These are phyloP conservation scores for Abramis brama DNA, from an alignment of 2,113 vertebrate species.

Conservation along the genomic window DNA sequence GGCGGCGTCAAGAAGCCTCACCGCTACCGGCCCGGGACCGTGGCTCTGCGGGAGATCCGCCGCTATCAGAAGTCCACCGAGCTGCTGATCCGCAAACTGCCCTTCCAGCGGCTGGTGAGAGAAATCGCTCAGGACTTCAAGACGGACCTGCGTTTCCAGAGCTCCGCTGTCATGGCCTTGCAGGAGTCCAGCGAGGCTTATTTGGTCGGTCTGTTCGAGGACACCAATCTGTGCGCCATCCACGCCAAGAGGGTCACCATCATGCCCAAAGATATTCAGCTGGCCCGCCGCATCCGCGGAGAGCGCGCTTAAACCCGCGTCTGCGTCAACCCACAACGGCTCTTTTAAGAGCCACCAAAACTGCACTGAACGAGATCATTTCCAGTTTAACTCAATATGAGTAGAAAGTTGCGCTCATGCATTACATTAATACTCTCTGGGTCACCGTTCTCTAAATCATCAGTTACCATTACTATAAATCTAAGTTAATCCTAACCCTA, in stretches of 20 bases:
- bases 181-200: conserved; percentile 44
- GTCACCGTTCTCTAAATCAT: too few species aligned
- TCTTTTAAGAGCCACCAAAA: conserved; percentile 46
- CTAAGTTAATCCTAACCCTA: fast-evolving
- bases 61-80: conserved; percentile 52
- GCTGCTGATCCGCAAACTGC: conserved; percentile 48
- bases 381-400: too few species aligned
- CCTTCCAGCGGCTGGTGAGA: conserved; percentile 49
- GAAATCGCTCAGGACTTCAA: conserved; percentile 52
- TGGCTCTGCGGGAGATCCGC: conserved; percentile 37
- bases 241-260: conserved; percentile 77
- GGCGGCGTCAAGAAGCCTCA: too few species aligned
- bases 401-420: too few species aligned
- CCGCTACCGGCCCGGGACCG: neutral
- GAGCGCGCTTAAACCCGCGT: neutral
- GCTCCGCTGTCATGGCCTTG: conserved; percentile 42
- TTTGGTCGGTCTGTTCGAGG: conserved; percentile 20
- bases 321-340: neutral
- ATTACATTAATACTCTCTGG: too few species aligned
- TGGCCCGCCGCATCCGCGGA: conserved; percentile 23
- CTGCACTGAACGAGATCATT: neutral
- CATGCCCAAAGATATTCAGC: conserved; percentile 86
- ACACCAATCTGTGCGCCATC: conserved; percentile 18
- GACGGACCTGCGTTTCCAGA: conserved; percentile 44
- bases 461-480: too few species aligned